These are phyloP conservation scores for Nyctalus aviator DNA, from an alignment of 2,797 vertebrate species.

Conservation along the genomic window DNA sequence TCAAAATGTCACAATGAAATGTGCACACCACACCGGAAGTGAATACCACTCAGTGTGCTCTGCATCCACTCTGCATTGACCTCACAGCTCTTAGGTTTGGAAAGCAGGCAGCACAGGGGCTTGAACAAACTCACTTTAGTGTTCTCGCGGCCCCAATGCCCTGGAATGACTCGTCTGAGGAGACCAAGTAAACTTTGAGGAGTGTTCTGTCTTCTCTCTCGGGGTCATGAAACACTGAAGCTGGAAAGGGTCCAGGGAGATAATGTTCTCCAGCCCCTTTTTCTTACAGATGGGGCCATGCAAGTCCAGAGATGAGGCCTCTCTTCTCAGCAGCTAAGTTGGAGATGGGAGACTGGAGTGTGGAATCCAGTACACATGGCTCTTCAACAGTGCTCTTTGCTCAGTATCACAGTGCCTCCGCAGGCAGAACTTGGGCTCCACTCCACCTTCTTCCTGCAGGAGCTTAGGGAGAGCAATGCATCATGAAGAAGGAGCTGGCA, in stretches of 20 bases:
- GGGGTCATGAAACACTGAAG: background rate
- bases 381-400: background rate
- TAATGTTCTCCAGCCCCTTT: background rate
- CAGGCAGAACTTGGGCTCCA: background rate
- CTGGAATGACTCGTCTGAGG: background rate
- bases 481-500: background rate
- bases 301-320: background rate
- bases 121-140: background rate
- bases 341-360: background rate
- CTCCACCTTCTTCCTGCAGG: background rate
- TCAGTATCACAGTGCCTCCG: rapidly evolving
- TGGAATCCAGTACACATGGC: background rate
- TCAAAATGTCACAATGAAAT: slow-evolving; percentile 24
- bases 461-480: background rate
- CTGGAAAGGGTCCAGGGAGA: background rate
- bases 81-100: slow-evolving; percentile 16
- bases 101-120: background rate
- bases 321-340: background rate
- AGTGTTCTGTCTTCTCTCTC: background rate
- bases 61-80: background rate
- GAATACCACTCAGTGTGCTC: background rate
- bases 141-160: background rate
- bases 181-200: background rate
- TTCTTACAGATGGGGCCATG: background rate
- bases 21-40: slow-evolving; percentile 29